phyloP scores from a whole-genome alignment of 2,113 vertebrate genomes.

The Caloenas nicobarica region DNA sequence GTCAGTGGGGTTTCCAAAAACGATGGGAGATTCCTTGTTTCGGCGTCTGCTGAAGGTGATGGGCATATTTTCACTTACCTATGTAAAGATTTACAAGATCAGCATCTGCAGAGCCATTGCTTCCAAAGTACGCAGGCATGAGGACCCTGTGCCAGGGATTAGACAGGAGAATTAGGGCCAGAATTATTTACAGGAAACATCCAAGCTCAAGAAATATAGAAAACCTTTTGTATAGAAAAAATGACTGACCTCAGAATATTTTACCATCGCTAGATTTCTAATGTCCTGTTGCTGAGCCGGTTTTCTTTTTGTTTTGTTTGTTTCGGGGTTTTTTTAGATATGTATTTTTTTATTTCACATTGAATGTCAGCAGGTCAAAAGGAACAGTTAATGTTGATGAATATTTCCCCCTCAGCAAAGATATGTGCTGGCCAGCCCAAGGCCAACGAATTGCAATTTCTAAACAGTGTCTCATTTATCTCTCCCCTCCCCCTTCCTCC shows the following conservation, averaged over 20 bases:
- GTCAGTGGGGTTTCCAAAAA: not conserved
- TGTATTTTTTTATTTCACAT: not conserved
- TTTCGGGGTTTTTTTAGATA: not conserved
- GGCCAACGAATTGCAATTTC: constrained; percentile 13
- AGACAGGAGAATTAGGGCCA: not conserved
- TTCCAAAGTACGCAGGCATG: not conserved
- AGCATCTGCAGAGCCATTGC: not conserved
- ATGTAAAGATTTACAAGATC: not conserved
- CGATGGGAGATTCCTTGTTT: not conserved
- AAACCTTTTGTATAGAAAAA: not conserved
- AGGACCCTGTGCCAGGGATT: not conserved
- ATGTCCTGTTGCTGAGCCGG: not conserved
- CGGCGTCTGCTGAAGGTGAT: too few species aligned
- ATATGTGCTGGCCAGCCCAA: constrained; percentile 30
- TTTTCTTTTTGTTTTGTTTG: not conserved
- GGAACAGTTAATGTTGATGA: constrained; percentile 59
- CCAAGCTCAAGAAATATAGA: not conserved
- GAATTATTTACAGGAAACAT: not conserved
- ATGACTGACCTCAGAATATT: not conserved
- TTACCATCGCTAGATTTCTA: not conserved
- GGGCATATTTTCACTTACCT: not conserved
- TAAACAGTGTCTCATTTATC: constrained; percentile 52
- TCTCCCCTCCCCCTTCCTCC: not conserved
- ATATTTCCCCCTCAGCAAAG: constrained; percentile 46
- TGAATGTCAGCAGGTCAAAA: constrained; percentile 61